Conservation (phyloP, 1,140 invertebrate species). For the Danaus melanippus region DNA sequence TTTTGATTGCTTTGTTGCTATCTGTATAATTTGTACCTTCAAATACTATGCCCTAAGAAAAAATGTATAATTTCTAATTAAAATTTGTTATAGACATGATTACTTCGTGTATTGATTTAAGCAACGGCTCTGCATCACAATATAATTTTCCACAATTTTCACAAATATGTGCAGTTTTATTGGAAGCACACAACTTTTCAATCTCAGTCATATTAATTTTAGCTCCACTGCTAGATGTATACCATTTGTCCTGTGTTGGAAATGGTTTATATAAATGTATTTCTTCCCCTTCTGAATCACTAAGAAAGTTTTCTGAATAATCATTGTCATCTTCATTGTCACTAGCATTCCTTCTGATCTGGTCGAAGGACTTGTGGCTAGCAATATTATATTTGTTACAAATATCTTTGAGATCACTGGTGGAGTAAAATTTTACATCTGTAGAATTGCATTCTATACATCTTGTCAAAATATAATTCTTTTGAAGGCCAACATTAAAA, state of each 20-base stretch:
- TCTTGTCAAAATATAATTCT: conserved; percentile 39
- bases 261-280: conserved; percentile 23
- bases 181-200: conserved; percentile 29
- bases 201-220: conserved; percentile 40
- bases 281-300: conserved; percentile 60
- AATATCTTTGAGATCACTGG: conserved; percentile 37
- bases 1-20: conserved; percentile 5
- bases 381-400: conserved; percentile 28
- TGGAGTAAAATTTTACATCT: conserved; percentile 32
- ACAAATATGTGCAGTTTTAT: conserved; percentile 45
- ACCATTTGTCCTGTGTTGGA: conserved; percentile 21
- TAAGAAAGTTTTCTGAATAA: conserved; percentile 49
- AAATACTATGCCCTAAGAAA: background rate
- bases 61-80: conserved; percentile 1
- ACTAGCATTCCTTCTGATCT: conserved; percentile 23
- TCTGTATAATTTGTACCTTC: conserved; percentile 6
- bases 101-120: conserved; percentile 12
- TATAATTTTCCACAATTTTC: conserved; percentile 56
- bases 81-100: conserved; percentile 9
- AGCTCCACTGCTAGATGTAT: conserved; percentile 43
- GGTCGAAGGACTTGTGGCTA: conserved; percentile 12
- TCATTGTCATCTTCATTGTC: conserved; percentile 40
- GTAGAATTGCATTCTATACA: conserved; percentile 55
- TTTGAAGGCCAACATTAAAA: conserved; percentile 42
- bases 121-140: conserved; percentile 45